Percentiles rank a stretch among this genome's conserved stretches.
Evolutionary conservation across 2,797 vertebrate species (phyloP).

Genomic region (Loris lydekkerianus): DNA sequence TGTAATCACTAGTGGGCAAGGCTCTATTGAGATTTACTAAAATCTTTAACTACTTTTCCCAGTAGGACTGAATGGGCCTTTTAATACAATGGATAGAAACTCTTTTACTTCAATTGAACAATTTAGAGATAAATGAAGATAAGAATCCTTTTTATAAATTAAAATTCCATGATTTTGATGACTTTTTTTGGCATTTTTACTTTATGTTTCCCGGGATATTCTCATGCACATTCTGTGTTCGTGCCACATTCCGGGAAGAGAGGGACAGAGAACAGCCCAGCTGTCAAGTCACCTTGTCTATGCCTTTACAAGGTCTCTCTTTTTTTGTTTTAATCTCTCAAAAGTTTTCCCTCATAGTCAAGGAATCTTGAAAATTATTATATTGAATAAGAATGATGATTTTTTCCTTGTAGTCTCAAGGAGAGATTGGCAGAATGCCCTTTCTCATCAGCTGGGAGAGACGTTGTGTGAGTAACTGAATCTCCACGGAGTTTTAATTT

Average conservation of each 20-base stretch:
- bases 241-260: background rate
- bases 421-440: conserved; percentile 52
- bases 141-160: background rate
- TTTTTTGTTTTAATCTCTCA: conserved; percentile 44
- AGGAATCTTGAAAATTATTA: conserved; percentile 35
- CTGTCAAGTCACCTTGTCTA: background rate
- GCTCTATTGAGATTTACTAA: background rate
- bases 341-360: conserved; percentile 10
- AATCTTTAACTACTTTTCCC: no score
- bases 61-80: background rate
- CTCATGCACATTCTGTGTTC: background rate
- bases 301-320: background rate
- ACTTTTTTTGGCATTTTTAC: background rate
- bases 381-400: conserved; percentile 8
- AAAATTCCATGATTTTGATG: background rate
- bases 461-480: conserved; percentile 4
- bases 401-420: background rate
- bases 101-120: background rate
- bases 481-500: background rate
- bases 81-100: background rate
- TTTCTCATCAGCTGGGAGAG: conserved; percentile 45
- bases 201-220: background rate
- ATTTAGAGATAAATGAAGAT: background rate
- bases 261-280: background rate
- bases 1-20: background rate